Base-by-base conservation (phyloP, 2,888 invertebrate species). In the Spatulosminthurus flaviceps region DNA sequence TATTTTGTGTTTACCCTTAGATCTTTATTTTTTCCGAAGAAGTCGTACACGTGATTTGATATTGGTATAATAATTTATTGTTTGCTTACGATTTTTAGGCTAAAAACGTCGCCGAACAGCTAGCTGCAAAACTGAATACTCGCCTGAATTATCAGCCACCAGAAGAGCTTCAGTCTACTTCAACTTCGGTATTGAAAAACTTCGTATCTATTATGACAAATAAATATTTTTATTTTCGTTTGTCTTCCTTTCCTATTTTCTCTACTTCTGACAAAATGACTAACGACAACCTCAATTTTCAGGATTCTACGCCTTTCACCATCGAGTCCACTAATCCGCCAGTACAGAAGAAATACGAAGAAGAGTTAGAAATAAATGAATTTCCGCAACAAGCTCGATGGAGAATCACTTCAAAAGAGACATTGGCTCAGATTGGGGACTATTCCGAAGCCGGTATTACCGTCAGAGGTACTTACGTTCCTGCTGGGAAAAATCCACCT, bases 361-460 rank as follows among this genome's bases (percentile, higher is more conserved):
- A 98, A 86, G 99, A 99, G 87, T 90, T 99, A 85, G 99, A 99
- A 89, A 99, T 99, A 87, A 99, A 99, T 87, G 99, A 99, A 88
- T 99, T 99, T 89, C 99, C 99, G 34, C 99, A 99, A 87, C 98
- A 98, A 87, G 98, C 98, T 0, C 91, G 99, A 80, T 99, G 97
- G 97, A 92, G 97, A 84, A 97, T 99, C 79, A 99, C 98, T 5
- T 87, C 88, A 16, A 90, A 95, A 93, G 99, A 99, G 89, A 97
- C 98, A 5, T 89, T 99, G 83, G 97, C 97, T 0, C 95, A 98
- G 87, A 98, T 99, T 86, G 96, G 97, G 72, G 99, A 99, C 88
- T 98, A 98, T 88, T 98, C 98, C 0, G 99, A 99, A 88, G 99
- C 98, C 0, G 99, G 99, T 51, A 94, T 99, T 82, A 98, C 98